phyloP scores from a whole-genome alignment of 2,888 invertebrate species.

The Sympetrum striolatum region DNA sequence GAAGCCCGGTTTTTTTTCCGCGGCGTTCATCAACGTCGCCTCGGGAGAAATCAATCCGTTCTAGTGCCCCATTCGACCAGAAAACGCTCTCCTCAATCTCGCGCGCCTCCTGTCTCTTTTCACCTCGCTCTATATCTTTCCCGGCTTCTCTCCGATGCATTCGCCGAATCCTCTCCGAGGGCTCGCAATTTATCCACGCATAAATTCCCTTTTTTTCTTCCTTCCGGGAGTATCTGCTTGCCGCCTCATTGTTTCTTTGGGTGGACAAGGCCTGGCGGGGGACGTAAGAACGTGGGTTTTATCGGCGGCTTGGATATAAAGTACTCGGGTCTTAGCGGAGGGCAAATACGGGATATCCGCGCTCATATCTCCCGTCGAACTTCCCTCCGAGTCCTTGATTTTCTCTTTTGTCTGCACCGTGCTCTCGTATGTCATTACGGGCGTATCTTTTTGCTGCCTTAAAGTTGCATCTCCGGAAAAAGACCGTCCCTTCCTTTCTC shows the following conservation, averaged over 20 bases:
- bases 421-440: not conserved
- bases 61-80: not conserved
- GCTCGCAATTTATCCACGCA: conserved; percentile 18
- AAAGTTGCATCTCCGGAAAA: too few relatives aligned
- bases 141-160: not conserved
- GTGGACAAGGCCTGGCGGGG: not conserved
- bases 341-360: not conserved
- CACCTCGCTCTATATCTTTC: not conserved
- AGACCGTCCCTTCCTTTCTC: too few relatives aligned
- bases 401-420: not conserved
- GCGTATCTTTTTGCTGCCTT: too few relatives aligned
- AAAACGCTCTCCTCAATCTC: not conserved
- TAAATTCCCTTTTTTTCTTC: conserved; percentile 7
- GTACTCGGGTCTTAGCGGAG: not conserved
- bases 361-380: not conserved
- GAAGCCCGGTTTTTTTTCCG: not conserved
- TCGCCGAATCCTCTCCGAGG: not conserved
- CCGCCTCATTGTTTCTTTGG: conserved; percentile 2
- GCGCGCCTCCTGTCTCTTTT: not conserved
- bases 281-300: not conserved
- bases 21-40: conserved; percentile 28
- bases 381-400: not conserved
- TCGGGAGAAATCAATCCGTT: conserved; percentile 3
- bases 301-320: not conserved
- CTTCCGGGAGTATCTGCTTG: not conserved